Evolutionary conservation across 2,113 vertebrate genomes (phyloP).

Genomic region (Glareola pratincola): DNA sequence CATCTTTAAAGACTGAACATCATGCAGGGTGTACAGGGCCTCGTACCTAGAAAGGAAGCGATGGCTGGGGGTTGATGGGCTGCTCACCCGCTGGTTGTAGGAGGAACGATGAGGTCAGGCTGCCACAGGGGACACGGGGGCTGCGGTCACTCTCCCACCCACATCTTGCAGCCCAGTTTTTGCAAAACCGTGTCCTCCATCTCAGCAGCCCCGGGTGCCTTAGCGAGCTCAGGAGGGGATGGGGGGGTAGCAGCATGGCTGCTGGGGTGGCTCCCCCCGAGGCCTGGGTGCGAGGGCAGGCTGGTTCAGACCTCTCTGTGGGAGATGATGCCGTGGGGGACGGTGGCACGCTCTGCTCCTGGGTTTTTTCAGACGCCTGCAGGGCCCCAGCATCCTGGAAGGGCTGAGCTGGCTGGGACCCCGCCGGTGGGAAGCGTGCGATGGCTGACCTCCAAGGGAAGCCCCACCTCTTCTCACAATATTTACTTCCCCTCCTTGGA

Average conservation of each 20-base stretch:
- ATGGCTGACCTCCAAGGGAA: slow-evolving; percentile 9
- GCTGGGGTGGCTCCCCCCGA: not conserved
- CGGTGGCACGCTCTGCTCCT: not conserved
- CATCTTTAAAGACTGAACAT: not conserved
- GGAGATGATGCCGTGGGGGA: not conserved
- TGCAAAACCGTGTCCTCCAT: not conserved
- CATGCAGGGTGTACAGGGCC: not conserved
- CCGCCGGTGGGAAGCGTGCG: not conserved
- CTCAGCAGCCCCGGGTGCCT: not conserved
- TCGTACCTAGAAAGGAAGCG: not conserved
- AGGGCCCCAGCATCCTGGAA: slow-evolving; percentile 11
- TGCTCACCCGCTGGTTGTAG: not conserved
- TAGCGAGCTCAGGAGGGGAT: not conserved
- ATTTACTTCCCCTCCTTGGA: slow-evolving; percentile 45
- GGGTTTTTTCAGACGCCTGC: not conserved
- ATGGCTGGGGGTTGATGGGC: not conserved
- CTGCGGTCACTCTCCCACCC: fast-evolving
- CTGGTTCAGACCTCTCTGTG: not conserved
- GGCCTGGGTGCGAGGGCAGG: not conserved
- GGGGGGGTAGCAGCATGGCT: not conserved
- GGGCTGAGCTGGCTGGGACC: not conserved
- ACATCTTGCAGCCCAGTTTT: not conserved
- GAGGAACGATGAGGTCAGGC: not conserved
- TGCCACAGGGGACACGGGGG: not conserved
- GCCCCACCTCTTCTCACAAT: slow-evolving; percentile 59